phyloP scores from a whole-genome alignment of 2,113 vertebrate genomes.

The Anolis carolinensis region DNA sequence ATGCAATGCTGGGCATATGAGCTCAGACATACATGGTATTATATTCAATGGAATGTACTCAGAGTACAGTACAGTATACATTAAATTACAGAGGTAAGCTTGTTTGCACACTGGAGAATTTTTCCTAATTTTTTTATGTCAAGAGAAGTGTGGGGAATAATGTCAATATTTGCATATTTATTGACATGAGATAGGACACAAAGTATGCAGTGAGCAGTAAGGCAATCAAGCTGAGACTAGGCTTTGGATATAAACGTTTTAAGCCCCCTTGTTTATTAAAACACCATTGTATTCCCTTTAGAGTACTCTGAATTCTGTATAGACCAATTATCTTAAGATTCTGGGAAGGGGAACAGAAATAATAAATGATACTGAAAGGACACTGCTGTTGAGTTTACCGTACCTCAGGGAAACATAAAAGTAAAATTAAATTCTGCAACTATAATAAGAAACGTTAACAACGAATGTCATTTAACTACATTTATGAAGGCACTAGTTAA shows the following conservation, averaged over 20 bases:
- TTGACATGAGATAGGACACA: conserved; percentile 3
- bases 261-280: conserved; percentile 31
- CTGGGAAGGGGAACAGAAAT: conserved; percentile 29
- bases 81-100: background rate
- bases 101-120: background rate
- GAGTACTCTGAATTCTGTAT: conserved; percentile 7
- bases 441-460: conserved; percentile 52
- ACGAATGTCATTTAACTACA: conserved; percentile 53
- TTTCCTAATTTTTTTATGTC: background rate
- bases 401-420: conserved; percentile 52
- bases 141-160: background rate
- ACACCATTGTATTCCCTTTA: background rate
- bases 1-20: background rate
- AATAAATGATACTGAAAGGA: conserved; percentile 34
- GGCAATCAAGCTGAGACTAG: background rate
- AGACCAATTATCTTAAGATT: conserved; percentile 37
- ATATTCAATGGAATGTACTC: background rate
- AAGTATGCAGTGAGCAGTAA: background rate
- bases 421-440: conserved; percentile 59
- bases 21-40: background rate
- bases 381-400: conserved; percentile 56
- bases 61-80: background rate
- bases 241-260: background rate
- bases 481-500: conserved; percentile 54
- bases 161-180: background rate